phyloP scores from a whole-genome alignment of 2,797 vertebrate species.

The Mus spretus region DNA sequence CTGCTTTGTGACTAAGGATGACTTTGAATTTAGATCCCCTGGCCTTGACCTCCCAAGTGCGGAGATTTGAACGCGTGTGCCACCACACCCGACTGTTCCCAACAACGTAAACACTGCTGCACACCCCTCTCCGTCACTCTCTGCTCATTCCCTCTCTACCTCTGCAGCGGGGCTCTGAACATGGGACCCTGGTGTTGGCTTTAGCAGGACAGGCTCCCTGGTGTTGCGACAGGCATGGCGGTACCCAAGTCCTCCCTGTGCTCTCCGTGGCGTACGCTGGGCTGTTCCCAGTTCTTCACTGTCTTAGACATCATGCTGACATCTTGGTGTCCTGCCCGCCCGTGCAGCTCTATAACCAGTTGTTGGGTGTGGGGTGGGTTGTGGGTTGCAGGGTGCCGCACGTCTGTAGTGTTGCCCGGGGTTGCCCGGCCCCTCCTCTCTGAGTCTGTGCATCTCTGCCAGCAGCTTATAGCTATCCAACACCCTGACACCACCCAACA shows the following conservation, averaged over 20 bases:
- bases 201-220: neutral
- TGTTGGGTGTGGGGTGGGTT: neutral
- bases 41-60: neutral
- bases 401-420: rapidly evolving
- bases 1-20: neutral
- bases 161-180: neutral
- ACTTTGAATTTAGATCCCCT: neutral
- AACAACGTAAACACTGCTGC: neutral
- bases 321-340: neutral
- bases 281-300: neutral
- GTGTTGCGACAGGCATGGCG: neutral
- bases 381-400: rapidly evolving
- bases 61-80: neutral
- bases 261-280: too few species aligned
- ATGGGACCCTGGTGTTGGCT: neutral
- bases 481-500: neutral
- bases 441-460: neutral
- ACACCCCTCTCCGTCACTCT: neutral
- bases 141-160: too few species aligned
- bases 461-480: rapidly evolving
- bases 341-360: neutral
- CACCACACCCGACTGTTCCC: neutral
- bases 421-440: rapidly evolving
- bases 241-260: neutral
- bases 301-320: neutral